Conservation (phyloP, 1,140 invertebrate genomes). For the Adoxophyes honmai region DNA sequence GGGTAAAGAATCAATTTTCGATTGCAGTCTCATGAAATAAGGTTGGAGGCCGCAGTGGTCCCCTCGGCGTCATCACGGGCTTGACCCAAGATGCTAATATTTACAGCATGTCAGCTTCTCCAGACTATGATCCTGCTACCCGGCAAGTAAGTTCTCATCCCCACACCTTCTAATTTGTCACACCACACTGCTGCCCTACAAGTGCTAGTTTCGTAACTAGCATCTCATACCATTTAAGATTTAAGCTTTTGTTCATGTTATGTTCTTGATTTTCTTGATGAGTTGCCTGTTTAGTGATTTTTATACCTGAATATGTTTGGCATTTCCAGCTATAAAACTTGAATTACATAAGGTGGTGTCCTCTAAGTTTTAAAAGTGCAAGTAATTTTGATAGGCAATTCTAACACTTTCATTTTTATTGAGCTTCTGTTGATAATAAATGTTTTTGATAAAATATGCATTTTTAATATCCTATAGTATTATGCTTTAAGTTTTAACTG, state of each 20-base stretch:
- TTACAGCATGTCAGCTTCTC: conserved; percentile 74
- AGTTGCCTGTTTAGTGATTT: not conserved
- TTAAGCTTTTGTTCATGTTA: not conserved
- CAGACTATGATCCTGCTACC: conserved; percentile 73
- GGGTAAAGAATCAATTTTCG: conserved; percentile 68
- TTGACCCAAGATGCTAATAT: conserved; percentile 75
- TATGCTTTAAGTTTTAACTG: not conserved
- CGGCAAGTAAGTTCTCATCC: conserved; percentile 65
- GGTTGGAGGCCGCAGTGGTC: conserved; percentile 59
- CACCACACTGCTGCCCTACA: not conserved
- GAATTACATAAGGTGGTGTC: conserved; percentile 2
- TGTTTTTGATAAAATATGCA: not conserved
- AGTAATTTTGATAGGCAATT: not conserved
- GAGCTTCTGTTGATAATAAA: conserved; percentile 1
- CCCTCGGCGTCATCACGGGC: conserved; percentile 67
- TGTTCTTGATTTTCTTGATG: not conserved
- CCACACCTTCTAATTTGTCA: not conserved
- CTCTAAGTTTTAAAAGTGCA: not conserved
- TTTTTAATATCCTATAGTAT: conserved; percentile 6
- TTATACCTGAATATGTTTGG: not conserved
- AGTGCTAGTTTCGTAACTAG: not conserved
- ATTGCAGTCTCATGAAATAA: conserved; percentile 72
- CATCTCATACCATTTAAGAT: not conserved
- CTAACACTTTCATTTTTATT: not conserved
- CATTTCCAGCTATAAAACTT: not conserved